phyloP scores from a whole-genome alignment of 2,113 vertebrate species.

The Diadophis punctatus region DNA sequence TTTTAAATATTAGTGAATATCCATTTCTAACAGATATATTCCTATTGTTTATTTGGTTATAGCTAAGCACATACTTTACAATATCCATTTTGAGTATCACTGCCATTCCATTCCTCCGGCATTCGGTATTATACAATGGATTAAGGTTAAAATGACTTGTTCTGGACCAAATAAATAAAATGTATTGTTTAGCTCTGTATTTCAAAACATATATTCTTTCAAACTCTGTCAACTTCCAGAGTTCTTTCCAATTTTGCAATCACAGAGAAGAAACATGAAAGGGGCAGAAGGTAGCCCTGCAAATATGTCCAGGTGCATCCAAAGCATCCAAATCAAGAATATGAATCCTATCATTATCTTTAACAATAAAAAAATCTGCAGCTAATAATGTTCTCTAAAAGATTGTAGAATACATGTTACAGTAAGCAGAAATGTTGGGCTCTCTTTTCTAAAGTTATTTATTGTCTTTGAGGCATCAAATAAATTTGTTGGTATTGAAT shows the following conservation, averaged over 20 bases:
- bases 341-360: background rate
- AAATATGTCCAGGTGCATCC: background rate
- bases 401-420: background rate
- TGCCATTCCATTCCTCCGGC: background rate
- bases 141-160: background rate
- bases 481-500: background rate
- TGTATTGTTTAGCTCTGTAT: background rate
- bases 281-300: background rate
- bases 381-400: background rate
- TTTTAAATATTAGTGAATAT: background rate
- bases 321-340: background rate
- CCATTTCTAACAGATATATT: background rate
- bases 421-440: background rate
- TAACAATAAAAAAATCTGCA: background rate
- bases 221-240: background rate
- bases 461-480: background rate
- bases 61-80: background rate
- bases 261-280: background rate
- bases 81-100: background rate
- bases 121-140: background rate
- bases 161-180: background rate
- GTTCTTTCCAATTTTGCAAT: background rate
- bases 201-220: background rate
- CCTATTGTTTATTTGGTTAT: background rate
- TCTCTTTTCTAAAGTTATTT: background rate